Evolutionary conservation across 2,113 vertebrate species (phyloP), one percentile per base, ranked within the genome.

Genomic region (Chaetodon auriga): DNA sequence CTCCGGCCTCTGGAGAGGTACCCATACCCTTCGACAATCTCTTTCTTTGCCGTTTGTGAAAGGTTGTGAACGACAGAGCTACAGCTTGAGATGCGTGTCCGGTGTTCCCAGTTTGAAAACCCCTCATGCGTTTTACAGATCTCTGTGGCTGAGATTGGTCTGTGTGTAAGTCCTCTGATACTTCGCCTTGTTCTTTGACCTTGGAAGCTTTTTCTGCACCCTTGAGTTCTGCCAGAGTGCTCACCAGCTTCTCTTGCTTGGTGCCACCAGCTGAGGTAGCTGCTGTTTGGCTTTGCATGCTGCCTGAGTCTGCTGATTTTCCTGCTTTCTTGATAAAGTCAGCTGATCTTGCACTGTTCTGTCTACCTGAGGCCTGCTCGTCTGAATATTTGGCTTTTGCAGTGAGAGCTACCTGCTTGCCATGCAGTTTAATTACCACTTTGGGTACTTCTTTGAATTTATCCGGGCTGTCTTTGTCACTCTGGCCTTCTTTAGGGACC

Each of bases 1-100:
- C 86, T 60, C 77, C 91, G 25, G 85, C 89, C 72, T 88, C 89
- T 0, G 89, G 93, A 45, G 92, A 92, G 19, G 86, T 75, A 7
- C 78, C 88, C 62, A 75, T 84, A 13, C 81, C 81, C 70, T 91
- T 91, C 1, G 41, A 41, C 18, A 69, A 58, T 19, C 65, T 87
- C 68, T 68, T 93, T 55, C 79, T 85, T 66, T 64, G 89, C 36
- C 83, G 81, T 74, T 89, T 93, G 35, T 79, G 69, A 30, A 86
- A 35, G 7, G 89, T 77, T 18, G 78, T 80, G 21, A 78, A 66
- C 0, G 87, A 88, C n/a, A 79, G 63, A 51, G 84, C 6, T 0
- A 69, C 74, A 7, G 54, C 76, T 77, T 87, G 81, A 71, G 87
- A 82, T 38, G 78, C 73, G 46, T 49, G 71, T 30, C 58, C 85